A percentile compares a stretch with the other conserved stretches of the same genome.
phyloP scores from a whole-genome alignment of 2,113 vertebrate species.

The sheep (Ovis aries) region ARS-UI_Ramb_v3.0 NC_056065.1:22069501-22070000 shows the following conservation, averaged over 20 bases:
- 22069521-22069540: background rate
- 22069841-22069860: background rate
- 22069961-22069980: conserved; percentile 52
- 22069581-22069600: background rate
- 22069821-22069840: background rate
- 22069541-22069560: background rate
- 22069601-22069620: background rate
- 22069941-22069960: conserved; percentile 66
- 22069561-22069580: background rate
- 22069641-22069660: background rate
- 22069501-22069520: background rate
- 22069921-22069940: background rate
- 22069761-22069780: background rate
- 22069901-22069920: conserved; percentile 9
- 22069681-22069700: background rate
- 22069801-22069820: background rate
- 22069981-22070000: conserved; percentile 64
- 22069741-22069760: background rate
- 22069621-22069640: background rate
- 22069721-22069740: background rate
- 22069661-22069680: background rate
- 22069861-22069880: background rate
- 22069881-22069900: background rate
- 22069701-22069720: background rate
- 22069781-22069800: background rate